phyloP scores from a whole-genome alignment of 2,888 invertebrate genomes.

The Leptopilina drosophilae region DNA sequence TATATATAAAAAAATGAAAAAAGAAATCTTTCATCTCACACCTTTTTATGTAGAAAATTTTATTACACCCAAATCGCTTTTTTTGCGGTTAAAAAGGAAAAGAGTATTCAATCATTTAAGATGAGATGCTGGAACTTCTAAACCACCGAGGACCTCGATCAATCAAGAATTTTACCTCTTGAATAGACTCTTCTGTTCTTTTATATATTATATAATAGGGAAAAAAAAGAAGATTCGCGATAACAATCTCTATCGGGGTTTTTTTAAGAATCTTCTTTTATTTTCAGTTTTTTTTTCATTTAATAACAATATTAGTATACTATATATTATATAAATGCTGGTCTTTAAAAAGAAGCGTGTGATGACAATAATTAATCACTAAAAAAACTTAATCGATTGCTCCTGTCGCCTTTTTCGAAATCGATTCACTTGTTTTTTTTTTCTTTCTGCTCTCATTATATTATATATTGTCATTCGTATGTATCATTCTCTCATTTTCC shows the following conservation, averaged over 20 bases:
- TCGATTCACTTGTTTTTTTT: constrained; percentile 51
- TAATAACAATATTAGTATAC: no score
- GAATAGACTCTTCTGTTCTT: constrained; percentile 31
- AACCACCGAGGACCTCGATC: constrained; percentile 22
- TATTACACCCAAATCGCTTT: background rate
- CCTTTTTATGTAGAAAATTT: background rate
- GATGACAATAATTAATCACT: constrained; percentile 22
- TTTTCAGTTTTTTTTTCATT: no score
- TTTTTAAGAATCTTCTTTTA: constrained; percentile 6
- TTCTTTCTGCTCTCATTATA: constrained; percentile 52
- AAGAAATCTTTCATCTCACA: background rate
- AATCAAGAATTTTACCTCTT: constrained; percentile 34
- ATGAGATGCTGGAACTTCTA: constrained; percentile 9
- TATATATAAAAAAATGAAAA: background rate
- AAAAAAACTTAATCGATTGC: constrained; percentile 26
- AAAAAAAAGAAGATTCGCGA: background rate
- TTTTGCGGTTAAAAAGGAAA: background rate
- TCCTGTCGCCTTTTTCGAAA: constrained; percentile 50
- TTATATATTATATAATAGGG: background rate
- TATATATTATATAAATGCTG: no score
- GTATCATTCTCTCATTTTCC: background rate
- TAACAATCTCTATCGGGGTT: constrained; percentile 7
- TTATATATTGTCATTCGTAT: constrained; percentile 42
- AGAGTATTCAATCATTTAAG: constrained; percentile 23
- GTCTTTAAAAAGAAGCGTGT: background rate